Percentiles rank a stretch among this genome's conserved stretches.
These are phyloP conservation scores for Dioctria linearis DNA, from an alignment of 2,888 invertebrate species.

Conservation along the genomic window DNA sequence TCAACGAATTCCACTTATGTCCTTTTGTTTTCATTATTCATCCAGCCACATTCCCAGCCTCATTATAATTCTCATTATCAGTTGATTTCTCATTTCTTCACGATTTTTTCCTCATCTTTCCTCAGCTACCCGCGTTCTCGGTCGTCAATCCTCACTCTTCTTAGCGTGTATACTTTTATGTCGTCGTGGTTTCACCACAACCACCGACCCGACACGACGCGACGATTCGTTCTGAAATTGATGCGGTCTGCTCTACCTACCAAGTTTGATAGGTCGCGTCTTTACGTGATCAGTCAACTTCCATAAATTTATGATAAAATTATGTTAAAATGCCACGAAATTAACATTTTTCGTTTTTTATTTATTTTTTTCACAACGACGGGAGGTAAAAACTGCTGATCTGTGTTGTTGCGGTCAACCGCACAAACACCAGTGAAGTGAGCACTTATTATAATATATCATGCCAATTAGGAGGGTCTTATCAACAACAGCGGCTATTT, in stretches of 20 bases:
- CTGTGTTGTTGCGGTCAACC: neutral
- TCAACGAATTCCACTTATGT: conserved; percentile 41
- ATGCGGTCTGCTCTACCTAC: neutral
- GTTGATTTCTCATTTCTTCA: conserved; percentile 27
- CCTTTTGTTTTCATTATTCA: conserved; percentile 37
- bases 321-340: conserved; percentile 32
- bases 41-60: conserved; percentile 12
- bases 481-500: no score
- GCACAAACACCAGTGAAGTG: neutral
- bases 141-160: neutral
- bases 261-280: conserved; percentile 32
- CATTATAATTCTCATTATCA: conserved; percentile 47
- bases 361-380: neutral
- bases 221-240: neutral
- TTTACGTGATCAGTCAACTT: conserved; percentile 48
- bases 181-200: neutral
- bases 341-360: conserved; percentile 42
- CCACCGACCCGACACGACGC: neutral
- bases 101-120: neutral
- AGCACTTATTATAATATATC: neutral
- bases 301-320: conserved; percentile 51
- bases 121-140: neutral
- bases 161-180: neutral
- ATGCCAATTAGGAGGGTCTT: no score
- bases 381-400: conserved; percentile 6